Base-by-base conservation (phyloP, 2,888 invertebrate species). In the Lymantria dispar region DNA sequence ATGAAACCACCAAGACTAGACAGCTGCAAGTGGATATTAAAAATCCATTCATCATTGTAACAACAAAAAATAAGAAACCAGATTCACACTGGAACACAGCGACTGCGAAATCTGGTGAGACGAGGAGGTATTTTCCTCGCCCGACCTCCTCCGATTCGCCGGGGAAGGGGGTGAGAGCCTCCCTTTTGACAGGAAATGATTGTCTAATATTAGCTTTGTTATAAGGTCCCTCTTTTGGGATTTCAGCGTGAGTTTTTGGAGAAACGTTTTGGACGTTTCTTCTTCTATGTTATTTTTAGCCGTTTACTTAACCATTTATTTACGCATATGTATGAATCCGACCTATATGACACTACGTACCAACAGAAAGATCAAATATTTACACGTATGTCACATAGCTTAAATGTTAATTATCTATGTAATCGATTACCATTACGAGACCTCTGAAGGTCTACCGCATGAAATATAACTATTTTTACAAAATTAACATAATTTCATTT, bases 171-270 rank as follows among this genome's bases (percentile, higher is more conserved):
- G 76, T 66, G 56, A 70, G 69, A 61, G 70, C 82, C 87, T 79
- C 85, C 85, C 86, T 83, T 88, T 87, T 90, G 87, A 89, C 89
- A 89, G 87, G 90, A 91, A 90, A 91, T 90, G 89, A 89, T 90
- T 89, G 88, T 87, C 90, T 89, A 89, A 90, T 89, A 89, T 89
- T 88, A 89, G 90, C 90, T 88, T 86, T 87, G 88, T 89, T 87
- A 85, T 87, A 87, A 83, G 87, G 87, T 85, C 83, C 79, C 85
- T 85, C 87, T 87, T 79, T 78, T 74, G 88, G 85, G 87, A 89
- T 76, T 77, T 65, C 66, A 72, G 68, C 64, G 72, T 64, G 75
- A 72, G 75, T 78, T 77, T 77, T 80, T 71, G 68, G 70, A 71
- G 62, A 64, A 72, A 71, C 58, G 56, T 56, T 67, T 68, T 55